phyloP scores from a whole-genome alignment of 2,113 vertebrate species.

The Spizaetus ornatus region DNA sequence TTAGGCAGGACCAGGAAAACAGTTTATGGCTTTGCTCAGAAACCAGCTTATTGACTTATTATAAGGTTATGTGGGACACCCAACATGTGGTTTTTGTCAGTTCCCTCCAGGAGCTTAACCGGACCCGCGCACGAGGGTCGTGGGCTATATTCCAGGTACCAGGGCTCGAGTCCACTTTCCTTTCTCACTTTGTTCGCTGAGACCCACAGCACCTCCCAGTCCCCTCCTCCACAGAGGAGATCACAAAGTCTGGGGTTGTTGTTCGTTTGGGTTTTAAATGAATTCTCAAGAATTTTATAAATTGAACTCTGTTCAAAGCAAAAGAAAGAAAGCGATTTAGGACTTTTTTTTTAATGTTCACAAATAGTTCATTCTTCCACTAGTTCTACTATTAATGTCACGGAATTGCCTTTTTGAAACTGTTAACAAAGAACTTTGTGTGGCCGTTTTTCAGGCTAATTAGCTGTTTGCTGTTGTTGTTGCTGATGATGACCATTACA shows the following conservation, averaged over 20 bases:
- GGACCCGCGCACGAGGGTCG: accelerated
- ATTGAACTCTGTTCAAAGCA: accelerated
- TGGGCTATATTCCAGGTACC: neutral
- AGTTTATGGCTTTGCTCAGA: neutral
- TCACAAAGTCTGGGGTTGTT: neutral
- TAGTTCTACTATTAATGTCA: neutral
- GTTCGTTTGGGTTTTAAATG: neutral
- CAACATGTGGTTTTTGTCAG: accelerated
- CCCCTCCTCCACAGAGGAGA: neutral
- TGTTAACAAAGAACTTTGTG: accelerated
- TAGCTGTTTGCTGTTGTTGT: neutral
- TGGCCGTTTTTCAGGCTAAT: neutral
- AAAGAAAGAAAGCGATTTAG: neutral
- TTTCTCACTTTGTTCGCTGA: neutral
- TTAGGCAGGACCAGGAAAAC: neutral
- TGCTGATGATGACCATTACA: neutral
- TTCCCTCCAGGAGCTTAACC: neutral
- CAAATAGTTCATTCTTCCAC: neutral
- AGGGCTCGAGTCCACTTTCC: neutral
- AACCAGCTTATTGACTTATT: neutral
- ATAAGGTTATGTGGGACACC: accelerated
- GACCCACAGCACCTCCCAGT: neutral
- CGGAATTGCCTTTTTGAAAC: neutral
- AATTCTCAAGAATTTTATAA: neutral
- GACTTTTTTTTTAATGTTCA: neutral